A percentile compares a stretch with the other conserved stretches of the same genome.
Evolutionary conservation across 2,888 invertebrate genomes (phyloP).

Genomic region (Lepas anatifera): DNA sequence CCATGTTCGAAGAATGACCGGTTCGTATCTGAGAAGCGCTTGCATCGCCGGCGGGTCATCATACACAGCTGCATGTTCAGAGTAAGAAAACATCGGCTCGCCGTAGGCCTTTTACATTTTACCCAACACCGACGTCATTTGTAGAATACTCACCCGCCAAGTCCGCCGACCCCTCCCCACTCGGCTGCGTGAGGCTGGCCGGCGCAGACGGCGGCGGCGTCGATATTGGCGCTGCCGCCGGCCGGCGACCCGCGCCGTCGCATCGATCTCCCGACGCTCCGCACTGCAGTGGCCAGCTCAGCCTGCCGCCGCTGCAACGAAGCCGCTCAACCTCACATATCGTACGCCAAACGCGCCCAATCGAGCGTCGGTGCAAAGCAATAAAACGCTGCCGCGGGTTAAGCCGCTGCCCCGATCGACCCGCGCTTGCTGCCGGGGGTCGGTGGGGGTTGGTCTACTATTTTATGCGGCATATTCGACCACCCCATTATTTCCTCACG

Average conservation of each 20-base stretch:
- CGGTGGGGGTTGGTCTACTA: not conserved
- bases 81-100: too few relatives aligned
- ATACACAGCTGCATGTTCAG: too few relatives aligned
- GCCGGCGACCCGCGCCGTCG: slow-evolving; percentile 9
- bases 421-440: not conserved
- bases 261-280: slow-evolving; percentile 16
- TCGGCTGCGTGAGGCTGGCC: slow-evolving; percentile 1
- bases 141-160: slow-evolving; percentile 14
- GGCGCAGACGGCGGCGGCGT: slow-evolving; percentile 24
- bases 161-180: slow-evolving; percentile 18
- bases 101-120: slow-evolving; percentile 5
- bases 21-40: too few relatives aligned
- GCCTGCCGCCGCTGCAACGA: too few relatives aligned
- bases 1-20: too few relatives aligned
- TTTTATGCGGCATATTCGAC: not conserved
- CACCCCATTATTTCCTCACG: not conserved
- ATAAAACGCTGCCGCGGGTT: not conserved
- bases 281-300: slow-evolving; percentile 20
- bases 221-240: slow-evolving; percentile 16
- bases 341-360: not conserved
- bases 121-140: not conserved
- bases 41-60: too few relatives aligned
- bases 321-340: slow-evolving; percentile 8
- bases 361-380: not conserved
- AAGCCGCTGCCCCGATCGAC: not conserved